These are phyloP conservation scores for Cheilosia grossa DNA, from an alignment of 2,888 invertebrate genomes.

Conservation along the genomic window DNA sequence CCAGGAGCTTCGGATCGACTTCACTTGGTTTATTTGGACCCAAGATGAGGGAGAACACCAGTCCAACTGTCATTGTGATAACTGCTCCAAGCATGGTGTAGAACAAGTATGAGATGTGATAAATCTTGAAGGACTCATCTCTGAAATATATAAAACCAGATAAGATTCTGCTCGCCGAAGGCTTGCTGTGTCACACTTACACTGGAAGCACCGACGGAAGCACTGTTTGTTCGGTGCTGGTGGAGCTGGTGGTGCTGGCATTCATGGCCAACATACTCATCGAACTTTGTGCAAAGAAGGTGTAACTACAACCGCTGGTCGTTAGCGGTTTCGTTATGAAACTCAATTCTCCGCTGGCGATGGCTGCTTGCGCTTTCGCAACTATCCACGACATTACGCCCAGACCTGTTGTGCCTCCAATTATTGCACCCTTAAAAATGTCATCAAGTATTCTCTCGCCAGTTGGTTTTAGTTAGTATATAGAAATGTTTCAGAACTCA, in stretches of 20 bases:
- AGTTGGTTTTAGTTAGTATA: constrained; percentile 49
- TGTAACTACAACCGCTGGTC: constrained; percentile 84
- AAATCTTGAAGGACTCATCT: constrained; percentile 83
- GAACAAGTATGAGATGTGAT: constrained; percentile 91
- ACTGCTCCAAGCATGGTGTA: constrained; percentile 87
- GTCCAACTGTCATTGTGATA: constrained; percentile 85
- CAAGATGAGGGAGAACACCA: constrained; percentile 84
- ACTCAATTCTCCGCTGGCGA: constrained; percentile 83
- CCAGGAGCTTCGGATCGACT: constrained; percentile 86
- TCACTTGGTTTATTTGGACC: constrained; percentile 85
- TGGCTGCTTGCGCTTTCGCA: constrained; percentile 84
- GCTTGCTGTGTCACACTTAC: constrained; percentile 34
- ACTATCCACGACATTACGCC: constrained; percentile 85
- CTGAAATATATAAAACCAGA: constrained; percentile 67
- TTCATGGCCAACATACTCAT: constrained; percentile 79
- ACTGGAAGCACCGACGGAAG: neutral
- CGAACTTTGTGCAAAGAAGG: constrained; percentile 82
- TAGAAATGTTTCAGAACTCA: constrained; percentile 77
- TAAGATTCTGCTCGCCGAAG: neutral
- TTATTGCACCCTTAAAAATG: constrained; percentile 84
- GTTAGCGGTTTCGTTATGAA: constrained; percentile 84
- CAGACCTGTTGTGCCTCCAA: constrained; percentile 84
- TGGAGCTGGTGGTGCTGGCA: constrained; percentile 59
- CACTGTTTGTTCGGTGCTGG: constrained; percentile 33
- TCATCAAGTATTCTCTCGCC: constrained; percentile 54